phyloP scores from a whole-genome alignment of 2,113 vertebrate genomes.

The Odobenus rosmarus region DNA sequence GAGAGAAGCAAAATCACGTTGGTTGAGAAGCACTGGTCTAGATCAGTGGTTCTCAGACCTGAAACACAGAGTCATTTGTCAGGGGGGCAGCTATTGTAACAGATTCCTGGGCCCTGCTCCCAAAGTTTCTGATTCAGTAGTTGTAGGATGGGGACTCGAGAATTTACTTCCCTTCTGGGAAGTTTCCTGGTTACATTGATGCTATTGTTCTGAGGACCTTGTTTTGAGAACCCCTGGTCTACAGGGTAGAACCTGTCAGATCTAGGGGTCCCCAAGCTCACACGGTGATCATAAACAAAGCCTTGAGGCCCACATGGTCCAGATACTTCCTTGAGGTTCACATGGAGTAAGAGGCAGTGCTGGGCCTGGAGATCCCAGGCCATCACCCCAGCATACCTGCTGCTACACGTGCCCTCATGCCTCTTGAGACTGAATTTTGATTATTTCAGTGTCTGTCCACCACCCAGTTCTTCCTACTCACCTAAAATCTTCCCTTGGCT shows the following conservation, averaged over 20 bases:
- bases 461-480: neutral
- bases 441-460: neutral
- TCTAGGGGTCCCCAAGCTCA: neutral
- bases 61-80: neutral
- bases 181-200: neutral
- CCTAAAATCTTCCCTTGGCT: neutral
- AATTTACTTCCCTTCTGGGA: neutral
- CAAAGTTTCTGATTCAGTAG: neutral
- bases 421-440: neutral
- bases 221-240: neutral
- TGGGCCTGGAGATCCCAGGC: neutral
- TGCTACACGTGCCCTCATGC: rapidly evolving
- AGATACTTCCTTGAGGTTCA: neutral
- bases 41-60: neutral
- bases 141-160: neutral
- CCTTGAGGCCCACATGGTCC: neutral
- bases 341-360: neutral
- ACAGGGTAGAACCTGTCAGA: neutral
- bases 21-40: neutral
- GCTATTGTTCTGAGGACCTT: neutral
- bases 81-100: neutral
- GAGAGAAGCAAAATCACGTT: neutral
- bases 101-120: neutral
- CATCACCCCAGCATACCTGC: neutral
- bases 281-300: neutral